Conservation (phyloP, 2,113 vertebrate species). For the Centropristis striata region DNA sequence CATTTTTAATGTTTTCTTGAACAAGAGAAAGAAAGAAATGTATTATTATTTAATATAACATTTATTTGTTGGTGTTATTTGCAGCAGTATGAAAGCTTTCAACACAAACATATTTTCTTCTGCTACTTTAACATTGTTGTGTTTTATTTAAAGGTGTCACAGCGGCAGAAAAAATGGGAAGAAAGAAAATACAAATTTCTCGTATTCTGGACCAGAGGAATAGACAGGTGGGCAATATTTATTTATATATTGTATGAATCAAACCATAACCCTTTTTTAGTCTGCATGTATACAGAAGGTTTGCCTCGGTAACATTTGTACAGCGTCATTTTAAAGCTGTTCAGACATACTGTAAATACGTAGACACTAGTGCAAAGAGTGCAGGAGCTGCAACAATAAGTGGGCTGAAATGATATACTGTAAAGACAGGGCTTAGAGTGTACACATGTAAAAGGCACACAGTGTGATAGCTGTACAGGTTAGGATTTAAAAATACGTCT, state of each 20-base stretch:
- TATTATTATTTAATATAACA: not conserved
- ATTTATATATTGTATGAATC: not conserved
- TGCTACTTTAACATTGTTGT: not conserved
- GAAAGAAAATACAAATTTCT: constrained; percentile 98
- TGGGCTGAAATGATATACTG: not conserved
- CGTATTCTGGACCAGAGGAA: constrained; percentile 96
- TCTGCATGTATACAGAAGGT: no score
- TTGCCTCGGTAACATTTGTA: not conserved
- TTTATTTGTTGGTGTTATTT: not conserved
- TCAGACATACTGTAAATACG: not conserved
- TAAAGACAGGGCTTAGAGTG: no score
- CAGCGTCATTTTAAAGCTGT: not conserved
- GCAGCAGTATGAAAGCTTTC: not conserved
- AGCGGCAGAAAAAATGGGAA: constrained; percentile 87
- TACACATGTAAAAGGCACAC: not conserved
- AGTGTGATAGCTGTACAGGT: not conserved
- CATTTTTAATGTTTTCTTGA: no score
- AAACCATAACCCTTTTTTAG: not conserved
- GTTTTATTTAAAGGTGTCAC: constrained; percentile 49
- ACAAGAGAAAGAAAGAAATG: not conserved
- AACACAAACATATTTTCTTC: not conserved
- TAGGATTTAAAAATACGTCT: not conserved
- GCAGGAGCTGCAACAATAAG: not conserved
- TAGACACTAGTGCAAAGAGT: no score
- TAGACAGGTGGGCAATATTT: constrained; percentile 88